phyloP scores from a whole-genome alignment of 1,140 invertebrate genomes.

The Lanistes nyassanus region DNA sequence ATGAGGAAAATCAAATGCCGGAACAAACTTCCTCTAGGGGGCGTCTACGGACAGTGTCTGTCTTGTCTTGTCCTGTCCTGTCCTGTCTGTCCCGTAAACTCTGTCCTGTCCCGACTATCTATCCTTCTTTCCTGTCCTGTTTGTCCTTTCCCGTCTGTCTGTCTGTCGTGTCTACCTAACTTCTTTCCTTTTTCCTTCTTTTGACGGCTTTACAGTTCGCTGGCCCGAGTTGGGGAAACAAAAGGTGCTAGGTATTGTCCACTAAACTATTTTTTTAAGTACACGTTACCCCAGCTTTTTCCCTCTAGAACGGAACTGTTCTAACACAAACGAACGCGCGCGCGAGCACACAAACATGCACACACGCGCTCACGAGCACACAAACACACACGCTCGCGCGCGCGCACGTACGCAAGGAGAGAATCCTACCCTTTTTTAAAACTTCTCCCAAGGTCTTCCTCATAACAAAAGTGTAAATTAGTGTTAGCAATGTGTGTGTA shows the following conservation, averaged over 20 bases:
- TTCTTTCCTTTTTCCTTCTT: not conserved
- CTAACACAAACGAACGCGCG: not conserved
- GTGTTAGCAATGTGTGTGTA: slow-evolving; percentile 11
- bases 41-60: too few relatives aligned
- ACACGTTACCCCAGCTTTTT: too few relatives aligned
- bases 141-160: not conserved
- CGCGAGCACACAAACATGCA: not conserved
- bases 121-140: not conserved
- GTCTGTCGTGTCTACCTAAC: not conserved
- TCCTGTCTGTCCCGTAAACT: not conserved
- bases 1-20: not conserved
- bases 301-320: too few relatives aligned
- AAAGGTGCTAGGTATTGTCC: too few relatives aligned
- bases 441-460: too few relatives aligned
- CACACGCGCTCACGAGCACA: not conserved
- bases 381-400: slow-evolving; percentile 2
- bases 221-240: too few relatives aligned
- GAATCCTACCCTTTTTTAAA: too few relatives aligned
- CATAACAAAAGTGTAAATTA: too few relatives aligned
- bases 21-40: too few relatives aligned
- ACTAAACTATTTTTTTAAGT: too few relatives aligned
- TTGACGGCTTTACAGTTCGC: too few relatives aligned
- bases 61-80: not conserved
- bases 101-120: not conserved
- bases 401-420: not conserved